Conservation (phyloP, 1,140 invertebrate genomes). For the Panulirus ornatus region DNA sequence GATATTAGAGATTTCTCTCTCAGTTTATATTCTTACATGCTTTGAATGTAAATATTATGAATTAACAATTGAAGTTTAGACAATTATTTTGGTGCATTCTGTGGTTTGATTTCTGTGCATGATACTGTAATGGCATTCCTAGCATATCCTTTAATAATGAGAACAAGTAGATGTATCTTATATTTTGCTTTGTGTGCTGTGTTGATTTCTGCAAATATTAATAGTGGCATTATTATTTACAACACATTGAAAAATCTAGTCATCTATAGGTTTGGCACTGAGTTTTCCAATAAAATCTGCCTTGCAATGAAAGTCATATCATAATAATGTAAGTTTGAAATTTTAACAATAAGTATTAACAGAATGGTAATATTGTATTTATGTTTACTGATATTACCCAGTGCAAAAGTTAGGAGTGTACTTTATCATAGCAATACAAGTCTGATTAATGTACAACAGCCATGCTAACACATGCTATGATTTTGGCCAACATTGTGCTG, state of each 20-base stretch:
- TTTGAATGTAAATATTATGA: not conserved
- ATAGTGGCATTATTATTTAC: not conserved
- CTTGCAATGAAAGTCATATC: too few relatives aligned
- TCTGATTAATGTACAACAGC: not conserved
- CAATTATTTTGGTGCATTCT: not conserved
- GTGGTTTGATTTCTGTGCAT: not conserved
- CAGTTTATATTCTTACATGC: not conserved
- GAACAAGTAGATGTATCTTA: not conserved
- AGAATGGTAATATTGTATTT: too few relatives aligned
- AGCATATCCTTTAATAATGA: slow-evolving; percentile 1
- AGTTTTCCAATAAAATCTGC: not conserved
- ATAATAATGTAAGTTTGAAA: too few relatives aligned
- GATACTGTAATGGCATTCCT: not conserved
- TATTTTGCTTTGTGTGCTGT: not conserved
- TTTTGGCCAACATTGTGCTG: not conserved
- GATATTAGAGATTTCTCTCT: not conserved
- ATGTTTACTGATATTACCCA: too few relatives aligned
- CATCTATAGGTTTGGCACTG: not conserved
- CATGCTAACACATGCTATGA: not conserved
- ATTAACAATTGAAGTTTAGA: not conserved
- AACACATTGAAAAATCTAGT: slow-evolving; percentile 28
- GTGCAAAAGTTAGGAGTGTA: too few relatives aligned
- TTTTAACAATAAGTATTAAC: not conserved
- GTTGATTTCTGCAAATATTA: not conserved
- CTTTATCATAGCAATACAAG: too few relatives aligned